Base-by-base conservation (phyloP, 1,140 invertebrate genomes). In the Rhopalosiphum padi region DNA sequence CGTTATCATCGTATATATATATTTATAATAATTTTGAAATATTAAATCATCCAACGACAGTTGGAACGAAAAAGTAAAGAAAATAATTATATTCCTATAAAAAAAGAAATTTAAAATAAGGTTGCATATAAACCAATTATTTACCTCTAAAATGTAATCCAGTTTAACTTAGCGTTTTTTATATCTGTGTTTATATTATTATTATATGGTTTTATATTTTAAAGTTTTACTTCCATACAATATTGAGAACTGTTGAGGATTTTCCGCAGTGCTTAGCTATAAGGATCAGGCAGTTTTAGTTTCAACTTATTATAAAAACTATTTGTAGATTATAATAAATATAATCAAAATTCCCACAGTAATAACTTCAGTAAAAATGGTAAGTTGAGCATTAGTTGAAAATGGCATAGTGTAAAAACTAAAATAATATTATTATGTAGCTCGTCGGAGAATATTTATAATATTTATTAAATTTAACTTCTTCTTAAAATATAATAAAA, bases 101-200 rank as follows among this genome's bases (percentile, higher is more conserved):
- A n/a, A 77, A 77, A n/a, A 77, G n/a, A n/a, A n/a, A 77, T n/a
- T 77, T 77, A n/a, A 77, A 77, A 77, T 77, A 77, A 77, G 15
- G 60, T 77, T n/a, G 60, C n/a, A 11, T n/a, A n/a, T 5, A 77
- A n/a, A 77, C 60, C 30, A 77, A 77, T 77, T 77, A 77, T 77
- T 18, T 77, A 77, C 60, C 60, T 77, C 60, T 15, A 77, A 77
- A 77, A 77, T n/a, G 60, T 77, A n/a, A 77, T 11, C 60, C 30
- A 77, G 30, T 77, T 77, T 77, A 4, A 18, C n/a, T 5, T n/a
- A 18, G 60, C 1, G n/a, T 35, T n/a, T 77, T 77, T 77, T 7
- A 15, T n/a, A n/a, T 35, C 3, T 77, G 30, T 77, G 3, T 77
- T 77, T 11, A 18, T 77, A 77, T 30, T n/a, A 35, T 35, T 60